phyloP scores from a whole-genome alignment of 2,113 vertebrate species.

The Sminthopsis crassicaudata region DNA sequence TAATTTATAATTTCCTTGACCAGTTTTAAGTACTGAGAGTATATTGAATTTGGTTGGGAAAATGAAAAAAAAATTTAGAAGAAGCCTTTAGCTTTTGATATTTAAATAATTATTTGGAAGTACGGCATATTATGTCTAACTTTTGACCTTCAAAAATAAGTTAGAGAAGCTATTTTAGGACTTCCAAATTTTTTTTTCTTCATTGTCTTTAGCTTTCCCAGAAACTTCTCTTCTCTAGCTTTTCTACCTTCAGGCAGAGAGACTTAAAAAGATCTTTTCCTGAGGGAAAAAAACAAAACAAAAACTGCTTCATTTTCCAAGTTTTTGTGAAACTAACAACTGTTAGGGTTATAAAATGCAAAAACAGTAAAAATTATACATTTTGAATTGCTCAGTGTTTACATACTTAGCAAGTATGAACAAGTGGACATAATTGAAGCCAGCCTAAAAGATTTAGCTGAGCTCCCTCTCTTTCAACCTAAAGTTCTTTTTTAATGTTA shows the following conservation, averaged over 20 bases:
- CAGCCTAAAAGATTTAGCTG: neutral
- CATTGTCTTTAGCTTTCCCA: constrained; percentile 38
- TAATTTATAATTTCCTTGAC: neutral
- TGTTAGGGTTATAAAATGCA: constrained; percentile 64
- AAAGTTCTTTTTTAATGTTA: neutral
- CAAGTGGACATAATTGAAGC: constrained; percentile 14
- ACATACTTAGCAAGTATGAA: neutral
- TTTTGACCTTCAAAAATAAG: constrained; percentile 55
- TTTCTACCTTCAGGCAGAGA: constrained; percentile 46
- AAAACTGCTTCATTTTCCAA: constrained; percentile 49
- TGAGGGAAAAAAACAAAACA: constrained; percentile 24
- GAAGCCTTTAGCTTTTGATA: constrained; percentile 34
- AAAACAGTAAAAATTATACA: constrained; percentile 58
- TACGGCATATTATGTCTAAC: constrained; percentile 36
- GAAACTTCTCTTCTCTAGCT: constrained; percentile 52
- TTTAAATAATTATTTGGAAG: constrained; percentile 50
- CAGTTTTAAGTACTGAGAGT: constrained; percentile 2
- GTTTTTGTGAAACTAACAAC: neutral
- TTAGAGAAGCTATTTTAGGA: constrained; percentile 49
- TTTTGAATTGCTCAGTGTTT: constrained; percentile 11
- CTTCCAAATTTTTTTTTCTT: constrained; percentile 34
- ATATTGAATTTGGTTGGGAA: constrained; percentile 26
- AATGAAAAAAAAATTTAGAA: neutral
- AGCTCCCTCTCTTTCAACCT: neutral
- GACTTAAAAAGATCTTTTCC: constrained; percentile 72